These are phyloP conservation scores for Drosophila grimshawi DNA, from an alignment of 1,140 invertebrate genomes.

Conservation along the genomic window DNA sequence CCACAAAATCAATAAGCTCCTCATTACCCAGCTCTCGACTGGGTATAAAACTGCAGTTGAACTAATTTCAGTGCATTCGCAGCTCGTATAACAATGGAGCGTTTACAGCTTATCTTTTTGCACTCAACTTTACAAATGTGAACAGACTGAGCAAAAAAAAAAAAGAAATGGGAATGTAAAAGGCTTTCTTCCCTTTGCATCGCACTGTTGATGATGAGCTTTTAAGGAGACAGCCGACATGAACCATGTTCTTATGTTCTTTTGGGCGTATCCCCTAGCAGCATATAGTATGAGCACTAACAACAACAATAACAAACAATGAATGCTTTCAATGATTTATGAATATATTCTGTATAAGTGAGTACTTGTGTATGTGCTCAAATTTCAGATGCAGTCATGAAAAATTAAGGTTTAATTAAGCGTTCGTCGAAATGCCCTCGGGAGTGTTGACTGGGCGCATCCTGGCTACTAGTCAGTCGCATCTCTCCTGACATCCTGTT, in stretches of 20 bases:
- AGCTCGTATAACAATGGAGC: constrained; percentile 29
- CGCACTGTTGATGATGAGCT: constrained; percentile 46
- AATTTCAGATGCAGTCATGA: constrained; percentile 48
- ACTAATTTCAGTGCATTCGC: constrained; percentile 37
- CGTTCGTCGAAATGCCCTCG: constrained; percentile 50
- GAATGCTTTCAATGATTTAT: constrained; percentile 58
- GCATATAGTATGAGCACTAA: neutral
- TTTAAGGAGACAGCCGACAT: constrained; percentile 16
- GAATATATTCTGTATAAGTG: neutral
- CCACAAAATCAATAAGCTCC: neutral
- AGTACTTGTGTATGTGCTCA: neutral
- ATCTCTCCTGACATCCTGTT: constrained; percentile 63
- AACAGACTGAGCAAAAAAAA: constrained; percentile 38
- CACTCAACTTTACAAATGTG: constrained; percentile 43
- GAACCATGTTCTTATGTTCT: constrained; percentile 2
- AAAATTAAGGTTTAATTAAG: constrained; percentile 80
- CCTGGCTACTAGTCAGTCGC: constrained; percentile 24
- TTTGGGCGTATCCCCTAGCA: constrained; percentile 26
- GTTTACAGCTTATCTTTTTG: constrained; percentile 41
- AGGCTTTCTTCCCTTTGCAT: constrained; percentile 11
- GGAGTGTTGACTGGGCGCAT: constrained; percentile 28
- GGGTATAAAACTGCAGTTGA: constrained; percentile 30
- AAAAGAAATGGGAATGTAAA: constrained; percentile 34
- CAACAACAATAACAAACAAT: neutral
- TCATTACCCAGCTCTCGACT: neutral